Conservation (phyloP, 2,888 invertebrate genomes). For the Perizoma flavofasciatum region DNA sequence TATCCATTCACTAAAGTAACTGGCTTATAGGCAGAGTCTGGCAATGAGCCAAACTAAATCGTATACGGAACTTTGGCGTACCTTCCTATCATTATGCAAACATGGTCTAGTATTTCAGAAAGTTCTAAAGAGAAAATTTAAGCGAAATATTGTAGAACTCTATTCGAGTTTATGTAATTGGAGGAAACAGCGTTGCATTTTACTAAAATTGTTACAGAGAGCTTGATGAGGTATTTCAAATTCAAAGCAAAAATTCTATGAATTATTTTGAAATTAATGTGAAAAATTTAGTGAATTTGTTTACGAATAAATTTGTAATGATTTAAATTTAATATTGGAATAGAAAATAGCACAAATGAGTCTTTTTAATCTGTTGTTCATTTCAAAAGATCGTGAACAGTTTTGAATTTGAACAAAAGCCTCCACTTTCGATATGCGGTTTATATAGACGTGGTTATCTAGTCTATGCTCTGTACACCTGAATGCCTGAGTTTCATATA, state of each 20-base stretch:
- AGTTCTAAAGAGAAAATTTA: conserved; percentile 25
- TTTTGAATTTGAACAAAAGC: conserved; percentile 15
- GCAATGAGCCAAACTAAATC: conserved; percentile 34
- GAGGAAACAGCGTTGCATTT: no score
- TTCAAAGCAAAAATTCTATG: no score
- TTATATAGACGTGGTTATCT: conserved; percentile 15
- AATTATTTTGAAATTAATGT: no score
- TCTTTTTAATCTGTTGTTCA: conserved; percentile 4
- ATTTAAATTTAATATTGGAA: not conserved
- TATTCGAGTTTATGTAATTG: not conserved
- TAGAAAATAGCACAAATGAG: not conserved
- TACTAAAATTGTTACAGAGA: no score
- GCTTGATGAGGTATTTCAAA: no score
- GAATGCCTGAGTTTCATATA: conserved; percentile 58
- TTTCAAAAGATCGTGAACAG: conserved; percentile 9
- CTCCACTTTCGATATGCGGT: conserved; percentile 8
- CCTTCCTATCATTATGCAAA: conserved; percentile 35
- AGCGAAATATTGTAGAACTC: conserved; percentile 14
- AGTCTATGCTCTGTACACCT: conserved; percentile 43
- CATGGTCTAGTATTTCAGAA: conserved; percentile 28
- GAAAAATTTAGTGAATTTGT: no score
- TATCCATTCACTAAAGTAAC: conserved; percentile 18
- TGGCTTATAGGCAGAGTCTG: conserved; percentile 27
- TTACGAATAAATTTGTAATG: no score
- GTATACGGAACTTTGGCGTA: conserved; percentile 26